phyloP scores from a whole-genome alignment of 1,140 invertebrate species.

The Drosophila funebris region DNA sequence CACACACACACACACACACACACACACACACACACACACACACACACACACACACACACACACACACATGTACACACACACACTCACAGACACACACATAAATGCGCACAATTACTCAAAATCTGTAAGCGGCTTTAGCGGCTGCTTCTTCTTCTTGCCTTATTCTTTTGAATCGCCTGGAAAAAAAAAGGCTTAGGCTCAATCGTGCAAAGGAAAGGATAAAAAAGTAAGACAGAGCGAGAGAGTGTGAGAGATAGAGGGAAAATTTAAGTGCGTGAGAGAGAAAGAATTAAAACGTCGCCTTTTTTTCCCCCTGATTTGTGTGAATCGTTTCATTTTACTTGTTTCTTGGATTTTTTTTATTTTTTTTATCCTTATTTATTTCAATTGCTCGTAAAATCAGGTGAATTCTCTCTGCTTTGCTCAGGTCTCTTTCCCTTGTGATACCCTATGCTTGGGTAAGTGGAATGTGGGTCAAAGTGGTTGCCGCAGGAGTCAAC shows the following conservation, averaged over 20 bases:
- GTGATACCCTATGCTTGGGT: background rate
- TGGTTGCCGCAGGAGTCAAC: too few relatives aligned
- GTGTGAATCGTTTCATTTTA: conserved; percentile 9
- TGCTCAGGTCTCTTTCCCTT: background rate
- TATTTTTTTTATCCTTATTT: background rate
- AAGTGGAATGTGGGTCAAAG: background rate
- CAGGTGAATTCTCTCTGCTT: conserved; percentile 8
- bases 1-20: background rate
- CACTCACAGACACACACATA: background rate
- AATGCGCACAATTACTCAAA: conserved; percentile 42
- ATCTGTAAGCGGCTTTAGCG: conserved; percentile 37
- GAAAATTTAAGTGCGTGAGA: background rate
- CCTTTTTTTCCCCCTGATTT: background rate
- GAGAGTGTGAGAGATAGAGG: background rate
- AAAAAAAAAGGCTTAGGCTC: conserved; percentile 35
- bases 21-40: conserved; percentile 5
- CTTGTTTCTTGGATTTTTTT: background rate
- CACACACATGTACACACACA: conserved; percentile 9
- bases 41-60: background rate
- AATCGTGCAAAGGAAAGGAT: conserved; percentile 1
- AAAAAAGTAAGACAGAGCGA: background rate
- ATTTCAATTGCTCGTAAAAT: conserved; percentile 21
- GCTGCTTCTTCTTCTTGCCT: background rate
- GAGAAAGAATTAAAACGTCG: background rate
- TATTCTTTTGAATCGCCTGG: background rate